phyloP scores from a whole-genome alignment of 2,113 vertebrate species.

The Albula glossodonta region DNA sequence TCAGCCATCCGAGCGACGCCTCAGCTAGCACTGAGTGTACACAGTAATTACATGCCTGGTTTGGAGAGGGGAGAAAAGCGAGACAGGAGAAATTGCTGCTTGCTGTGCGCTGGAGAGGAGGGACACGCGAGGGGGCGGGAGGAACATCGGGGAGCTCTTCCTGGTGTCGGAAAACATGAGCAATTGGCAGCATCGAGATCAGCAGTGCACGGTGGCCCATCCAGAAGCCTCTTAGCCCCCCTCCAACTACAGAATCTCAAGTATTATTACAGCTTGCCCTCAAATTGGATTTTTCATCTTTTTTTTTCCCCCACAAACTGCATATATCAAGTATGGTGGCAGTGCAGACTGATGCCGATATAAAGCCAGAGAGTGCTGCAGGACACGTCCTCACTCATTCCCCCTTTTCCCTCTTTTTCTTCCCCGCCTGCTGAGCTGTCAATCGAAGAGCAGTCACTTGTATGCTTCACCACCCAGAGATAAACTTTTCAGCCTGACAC shows the following conservation, averaged over 20 bases:
- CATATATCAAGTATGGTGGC: not conserved
- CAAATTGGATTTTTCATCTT: not conserved
- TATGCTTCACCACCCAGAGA: not conserved
- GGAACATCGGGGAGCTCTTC: conserved; percentile 58
- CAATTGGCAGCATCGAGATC: conserved; percentile 31
- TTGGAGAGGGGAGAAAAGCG: conserved; percentile 45
- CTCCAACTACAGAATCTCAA: conserved; percentile 16
- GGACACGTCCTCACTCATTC: not conserved
- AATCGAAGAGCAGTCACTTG: not conserved
- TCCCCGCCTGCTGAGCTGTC: not conserved
- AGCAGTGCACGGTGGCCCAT: conserved; percentile 32
- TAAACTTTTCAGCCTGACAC: not conserved
- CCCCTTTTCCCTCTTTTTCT: not conserved
- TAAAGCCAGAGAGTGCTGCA: not conserved
- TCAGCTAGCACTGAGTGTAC: conserved; percentile 25
- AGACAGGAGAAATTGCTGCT: conserved; percentile 53
- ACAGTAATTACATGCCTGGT: conserved; percentile 58
- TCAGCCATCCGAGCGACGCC: conserved; percentile 27
- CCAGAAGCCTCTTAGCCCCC: conserved; percentile 24
- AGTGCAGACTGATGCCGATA: not conserved
- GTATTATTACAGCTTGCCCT: not conserved
- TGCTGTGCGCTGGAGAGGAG: conserved; percentile 52
- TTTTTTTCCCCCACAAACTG: not conserved
- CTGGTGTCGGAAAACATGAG: conserved; percentile 43
- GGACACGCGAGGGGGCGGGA: conserved; percentile 54